Evolutionary conservation across 2,797 vertebrate species (phyloP), one percentile per base, ranked within the genome.

Genomic region (Diplodus puntazzo): DNA sequence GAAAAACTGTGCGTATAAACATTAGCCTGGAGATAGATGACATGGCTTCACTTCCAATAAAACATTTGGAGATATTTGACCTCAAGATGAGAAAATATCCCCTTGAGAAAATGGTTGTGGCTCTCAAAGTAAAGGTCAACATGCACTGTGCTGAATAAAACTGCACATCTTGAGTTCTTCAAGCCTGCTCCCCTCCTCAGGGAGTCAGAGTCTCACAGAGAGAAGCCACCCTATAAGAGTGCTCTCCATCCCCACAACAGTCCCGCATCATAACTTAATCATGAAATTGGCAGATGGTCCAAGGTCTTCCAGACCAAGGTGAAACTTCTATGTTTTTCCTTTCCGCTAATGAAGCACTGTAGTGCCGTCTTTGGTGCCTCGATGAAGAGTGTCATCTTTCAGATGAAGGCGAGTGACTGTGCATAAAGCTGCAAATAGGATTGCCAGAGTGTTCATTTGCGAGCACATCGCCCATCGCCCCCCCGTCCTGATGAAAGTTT

Each of bases 201-300:
- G 27, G 58, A 63, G 42, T n/a, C 18, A 21, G 5, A 21, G 17
- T 79, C 64, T 42, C 16, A 48, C 2, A 48, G 39, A 49, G 18
- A 63, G 57, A 64, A 69, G 21, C 12, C 18, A 45, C n/a, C n/a
- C 13, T 30, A 8, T 18, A 49, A 42, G 13, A 69, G 21, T 30
- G 49, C 48, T 68, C 59, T 30, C 55, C 63, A 52, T 61, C 55
- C 65, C 11, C 17, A 67, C 67, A 66, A 54, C 54, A 73, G 42
- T n/a, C 64, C 16, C 52, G 80, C 75, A 86, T 83, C 77, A 67
- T 70, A 85, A 87, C 82, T 79, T 84, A 84, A 90, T 92, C 64
- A 84, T 58, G 71, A 82, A 77, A 85, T 72, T 88, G 83, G 50
- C 84, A 85, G 83, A 62, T 78, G 45, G 58, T 87, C 70, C 83